Evolutionary conservation across 2,113 vertebrate species (phyloP).

Genomic region (Vombatus ursinus): DNA sequence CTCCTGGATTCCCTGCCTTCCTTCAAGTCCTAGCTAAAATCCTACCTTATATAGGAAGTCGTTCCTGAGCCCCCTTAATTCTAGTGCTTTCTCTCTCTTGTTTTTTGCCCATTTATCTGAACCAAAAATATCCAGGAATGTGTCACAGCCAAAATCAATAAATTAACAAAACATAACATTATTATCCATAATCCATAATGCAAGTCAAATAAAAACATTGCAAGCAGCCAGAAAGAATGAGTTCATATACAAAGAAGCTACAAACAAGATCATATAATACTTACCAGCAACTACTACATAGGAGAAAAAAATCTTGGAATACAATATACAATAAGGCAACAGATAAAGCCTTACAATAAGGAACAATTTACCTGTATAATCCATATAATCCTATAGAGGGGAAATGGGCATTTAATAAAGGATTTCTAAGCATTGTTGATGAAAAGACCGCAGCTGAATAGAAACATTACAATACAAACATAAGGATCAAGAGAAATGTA

Average conservation of each 20-base stretch:
- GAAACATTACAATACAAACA: not conserved
- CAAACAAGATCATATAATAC: not conserved
- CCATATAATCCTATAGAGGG: not conserved
- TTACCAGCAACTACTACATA: not conserved
- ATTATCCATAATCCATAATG: not conserved
- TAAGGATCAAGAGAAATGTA: not conserved
- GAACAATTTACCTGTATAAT: not conserved
- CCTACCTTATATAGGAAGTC: not conserved
- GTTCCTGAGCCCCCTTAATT: not conserved
- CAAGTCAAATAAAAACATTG: not conserved
- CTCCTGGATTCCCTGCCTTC: not conserved
- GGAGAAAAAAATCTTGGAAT: not conserved
- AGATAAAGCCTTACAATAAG: not conserved
- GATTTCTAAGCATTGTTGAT: not conserved
- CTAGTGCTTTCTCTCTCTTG: not conserved
- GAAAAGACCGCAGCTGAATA: not conserved
- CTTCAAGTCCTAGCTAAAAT: too few species aligned
- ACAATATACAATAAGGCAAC: not conserved
- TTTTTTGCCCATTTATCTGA: not conserved
- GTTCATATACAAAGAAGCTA: not conserved
- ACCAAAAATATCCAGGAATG: not conserved
- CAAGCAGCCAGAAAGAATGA: not conserved
- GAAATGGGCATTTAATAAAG: not conserved
- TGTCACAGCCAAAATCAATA: not conserved
- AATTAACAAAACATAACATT: too few species aligned